Base-by-base conservation (phyloP, 2,888 invertebrate genomes). In the Chalcosyrphus nemorum region DNA sequence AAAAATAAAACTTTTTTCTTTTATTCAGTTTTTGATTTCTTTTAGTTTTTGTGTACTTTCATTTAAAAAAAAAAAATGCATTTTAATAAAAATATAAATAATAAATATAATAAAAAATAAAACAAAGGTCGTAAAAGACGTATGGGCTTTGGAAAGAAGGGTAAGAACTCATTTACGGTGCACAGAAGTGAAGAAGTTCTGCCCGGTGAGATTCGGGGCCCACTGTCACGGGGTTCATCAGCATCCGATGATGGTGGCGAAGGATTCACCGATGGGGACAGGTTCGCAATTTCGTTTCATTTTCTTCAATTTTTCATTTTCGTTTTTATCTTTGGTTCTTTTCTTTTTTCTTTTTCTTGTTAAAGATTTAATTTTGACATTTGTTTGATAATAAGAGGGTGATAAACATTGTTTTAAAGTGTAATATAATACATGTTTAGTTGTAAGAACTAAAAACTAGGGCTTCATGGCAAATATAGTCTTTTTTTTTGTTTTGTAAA, bases 161-260 rank as follows among this genome's bases (percentile, higher is more conserved):
- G 97, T 92, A 97, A 97, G 94, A 97, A 96, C 93, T 97, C 97
- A 91, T 97, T 98, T 94, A 97, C 97, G 93, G 97, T 99, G 92
- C 98, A 98, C 94, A 96, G 99, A 93, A 98, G 98, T 92, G 99
- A 99, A 93, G 99, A 99, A 93, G 97, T 99, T 90, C 95, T 96
- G 89, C 98, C 98, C 87, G 96, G 96, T 89, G 97, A 97, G 92
- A 89, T 91, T 89, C 92, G 93, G 89, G 93, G 94, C 88, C 90
- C 89, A 87, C 89, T 92, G 76, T 94, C 94, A 91, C 96, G 97
- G 90, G 96, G 97, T 90, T 97, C 97, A 90, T 97, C 97, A 89
- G 96, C 97, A 89, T 97, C 97, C 92, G 97, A 97, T 92, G 98
- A 98, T 92, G 97, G 97, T 92, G 97, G 97, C 92, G 96, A 96